Evolutionary conservation across 2,888 invertebrate genomes (phyloP).

Genomic region (Cheilosia grossa): DNA sequence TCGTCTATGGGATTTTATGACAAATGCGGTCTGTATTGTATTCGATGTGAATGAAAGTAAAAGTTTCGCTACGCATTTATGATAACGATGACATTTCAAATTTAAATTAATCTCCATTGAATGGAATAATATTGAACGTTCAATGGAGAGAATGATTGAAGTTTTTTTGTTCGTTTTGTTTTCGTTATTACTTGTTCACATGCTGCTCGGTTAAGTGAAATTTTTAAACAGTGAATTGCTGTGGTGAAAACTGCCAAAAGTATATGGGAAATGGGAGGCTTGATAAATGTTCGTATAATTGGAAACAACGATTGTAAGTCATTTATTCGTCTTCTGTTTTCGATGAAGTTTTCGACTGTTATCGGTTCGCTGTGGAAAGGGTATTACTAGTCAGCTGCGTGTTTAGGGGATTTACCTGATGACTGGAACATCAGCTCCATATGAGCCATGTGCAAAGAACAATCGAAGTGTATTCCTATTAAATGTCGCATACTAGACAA

Average conservation of each 20-base stretch:
- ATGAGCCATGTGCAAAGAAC: too few species aligned
- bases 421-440: too few species aligned
- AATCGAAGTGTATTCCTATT: too few species aligned
- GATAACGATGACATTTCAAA: conserved; percentile 45
- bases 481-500: too few species aligned
- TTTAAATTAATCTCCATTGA: conserved; percentile 44
- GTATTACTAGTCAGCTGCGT: too few species aligned
- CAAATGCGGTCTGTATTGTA: conserved; percentile 35
- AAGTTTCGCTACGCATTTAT: conserved; percentile 45
- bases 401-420: too few species aligned
- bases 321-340: too few species aligned
- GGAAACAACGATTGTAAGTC: too few species aligned
- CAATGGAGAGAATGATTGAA: conserved; percentile 31
- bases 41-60: conserved; percentile 60
- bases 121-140: background rate
- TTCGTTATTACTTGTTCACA: conserved; percentile 5
- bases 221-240: background rate
- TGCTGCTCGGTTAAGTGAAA: conserved; percentile 14
- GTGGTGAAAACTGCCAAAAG: background rate
- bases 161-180: conserved; percentile 1
- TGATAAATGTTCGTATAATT: too few species aligned
- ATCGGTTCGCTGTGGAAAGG: too few species aligned
- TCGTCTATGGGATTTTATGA: conserved; percentile 11
- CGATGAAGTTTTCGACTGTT: too few species aligned
- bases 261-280: too few species aligned